Evolutionary conservation across 2,888 invertebrate species (phyloP).

Genomic region (Pegoplata infirma): DNA sequence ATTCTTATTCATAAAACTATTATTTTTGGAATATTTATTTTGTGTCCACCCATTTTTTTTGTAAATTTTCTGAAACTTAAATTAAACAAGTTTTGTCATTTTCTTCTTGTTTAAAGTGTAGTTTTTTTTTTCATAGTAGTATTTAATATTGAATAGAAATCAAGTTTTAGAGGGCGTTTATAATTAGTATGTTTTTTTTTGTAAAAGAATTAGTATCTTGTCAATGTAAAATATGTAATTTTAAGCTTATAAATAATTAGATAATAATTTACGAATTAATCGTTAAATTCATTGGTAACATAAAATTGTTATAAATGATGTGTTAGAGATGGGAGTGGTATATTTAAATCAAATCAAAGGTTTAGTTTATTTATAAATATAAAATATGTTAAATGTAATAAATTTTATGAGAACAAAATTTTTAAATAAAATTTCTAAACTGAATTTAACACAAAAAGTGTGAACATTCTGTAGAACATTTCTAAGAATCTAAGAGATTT

Average conservation of each 20-base stretch:
- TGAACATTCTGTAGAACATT: too few species aligned
- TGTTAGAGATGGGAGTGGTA: neutral
- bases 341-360: neutral
- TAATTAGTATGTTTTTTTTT: conserved; percentile 37
- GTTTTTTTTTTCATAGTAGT: neutral
- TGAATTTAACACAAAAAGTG: too few species aligned
- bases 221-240: conserved; percentile 3
- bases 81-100: conserved; percentile 45
- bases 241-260: neutral
- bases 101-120: conserved; percentile 22
- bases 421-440: too few species aligned
- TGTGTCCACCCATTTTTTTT: conserved; percentile 27
- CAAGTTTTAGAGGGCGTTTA: conserved; percentile 36
- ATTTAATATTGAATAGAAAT: neutral
- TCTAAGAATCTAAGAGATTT: too few species aligned
- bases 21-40: neutral
- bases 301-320: neutral
- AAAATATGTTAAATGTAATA: neutral
- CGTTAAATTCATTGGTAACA: neutral
- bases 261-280: neutral
- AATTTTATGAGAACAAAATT: neutral
- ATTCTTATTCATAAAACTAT: neutral
- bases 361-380: neutral
- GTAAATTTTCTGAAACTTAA: neutral
- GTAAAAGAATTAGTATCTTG: neutral